These are phyloP conservation scores for Bucco capensis DNA, from an alignment of 2,113 vertebrate genomes.

Conservation along the genomic window DNA sequence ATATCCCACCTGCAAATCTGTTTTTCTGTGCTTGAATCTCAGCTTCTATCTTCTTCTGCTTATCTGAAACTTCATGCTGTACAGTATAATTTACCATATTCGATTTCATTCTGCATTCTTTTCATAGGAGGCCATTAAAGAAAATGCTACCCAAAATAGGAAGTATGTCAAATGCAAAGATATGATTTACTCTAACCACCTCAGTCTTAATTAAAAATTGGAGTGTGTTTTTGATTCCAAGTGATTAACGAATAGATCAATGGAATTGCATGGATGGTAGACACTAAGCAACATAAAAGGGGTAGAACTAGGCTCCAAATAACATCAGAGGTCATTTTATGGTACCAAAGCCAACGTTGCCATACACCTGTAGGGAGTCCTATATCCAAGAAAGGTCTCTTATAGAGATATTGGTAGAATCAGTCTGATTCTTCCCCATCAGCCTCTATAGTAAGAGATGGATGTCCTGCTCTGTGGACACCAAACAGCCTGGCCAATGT, in stretches of 20 bases:
- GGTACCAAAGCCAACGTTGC: background rate
- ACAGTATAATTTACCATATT: background rate
- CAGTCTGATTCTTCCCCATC: background rate
- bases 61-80: background rate
- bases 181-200: background rate
- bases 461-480: background rate
- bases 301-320: background rate
- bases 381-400: background rate
- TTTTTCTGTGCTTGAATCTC: constrained; percentile 16
- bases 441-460: background rate
- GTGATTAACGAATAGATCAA: background rate
- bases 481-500: background rate
- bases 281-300: background rate
- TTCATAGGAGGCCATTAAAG: background rate
- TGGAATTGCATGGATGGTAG: background rate
- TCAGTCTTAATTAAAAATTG: background rate
- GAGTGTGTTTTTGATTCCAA: background rate
- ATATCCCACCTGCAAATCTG: constrained; percentile 57
- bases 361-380: background rate
- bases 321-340: background rate
- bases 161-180: background rate
- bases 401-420: fast-evolving
- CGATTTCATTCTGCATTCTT: background rate
- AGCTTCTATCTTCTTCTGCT: constrained; percentile 24
- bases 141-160: background rate